Conservation (phyloP, 1,140 invertebrate genomes). For the Phymastichus coffea region DNA sequence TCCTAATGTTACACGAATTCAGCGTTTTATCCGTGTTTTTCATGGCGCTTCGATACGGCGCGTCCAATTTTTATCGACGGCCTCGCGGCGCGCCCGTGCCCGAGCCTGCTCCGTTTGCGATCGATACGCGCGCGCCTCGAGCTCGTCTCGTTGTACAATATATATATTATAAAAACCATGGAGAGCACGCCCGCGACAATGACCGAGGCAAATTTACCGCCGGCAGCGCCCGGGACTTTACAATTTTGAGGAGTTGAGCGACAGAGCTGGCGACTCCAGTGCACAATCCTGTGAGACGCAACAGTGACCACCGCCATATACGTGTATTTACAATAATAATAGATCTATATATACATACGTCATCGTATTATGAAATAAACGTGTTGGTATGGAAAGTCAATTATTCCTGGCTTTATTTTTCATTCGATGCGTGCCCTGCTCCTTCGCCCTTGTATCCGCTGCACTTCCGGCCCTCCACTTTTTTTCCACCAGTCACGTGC, state of each 20-base stretch:
- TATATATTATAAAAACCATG: not conserved
- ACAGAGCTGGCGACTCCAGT: not conserved
- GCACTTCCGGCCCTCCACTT: no score
- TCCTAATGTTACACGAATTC: slow-evolving; percentile 26
- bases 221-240: not conserved
- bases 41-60: slow-evolving; percentile 5
- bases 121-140: not conserved
- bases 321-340: slow-evolving; percentile 50
- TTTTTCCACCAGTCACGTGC: no score
- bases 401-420: not conserved
- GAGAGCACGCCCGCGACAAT: not conserved
- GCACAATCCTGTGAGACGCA: no score
- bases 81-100: not conserved
- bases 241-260: not conserved
- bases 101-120: not conserved
- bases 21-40: slow-evolving; percentile 27
- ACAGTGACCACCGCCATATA: slow-evolving; percentile 52
- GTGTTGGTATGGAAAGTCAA: slow-evolving; percentile 49
- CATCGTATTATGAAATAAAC: slow-evolving; percentile 51
- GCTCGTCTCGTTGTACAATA: slow-evolving; percentile 17
- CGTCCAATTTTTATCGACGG: slow-evolving; percentile 18
- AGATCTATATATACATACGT: slow-evolving; percentile 45
- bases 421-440: not conserved
- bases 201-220: slow-evolving; percentile 24
- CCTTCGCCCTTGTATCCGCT: not conserved